Evolutionary conservation across 2,797 vertebrate genomes (phyloP), one percentile per base, ranked within the genome.

Genomic region (Phoxinus dragarum): DNA sequence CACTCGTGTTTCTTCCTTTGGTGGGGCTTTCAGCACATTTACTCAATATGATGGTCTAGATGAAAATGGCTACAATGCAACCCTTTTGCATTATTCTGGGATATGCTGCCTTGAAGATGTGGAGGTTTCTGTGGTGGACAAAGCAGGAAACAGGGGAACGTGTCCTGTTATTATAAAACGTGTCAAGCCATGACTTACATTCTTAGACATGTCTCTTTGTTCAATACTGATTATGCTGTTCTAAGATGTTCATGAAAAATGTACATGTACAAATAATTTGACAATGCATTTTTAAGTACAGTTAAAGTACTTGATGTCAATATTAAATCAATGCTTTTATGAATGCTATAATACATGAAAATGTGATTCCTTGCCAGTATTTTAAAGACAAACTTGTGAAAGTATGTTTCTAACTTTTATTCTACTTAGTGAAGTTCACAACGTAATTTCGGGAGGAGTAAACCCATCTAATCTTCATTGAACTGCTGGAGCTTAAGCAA

Each of bases 31-130:
- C 12, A 74, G 47, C 47, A 11, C 17, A 0, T 16, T 16, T 6
- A 27, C 7, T 34, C 27, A 47, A 47, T 42, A 16, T 59, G 12
- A 7, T 11, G 16, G 52, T 64, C 40, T 1, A n/a, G 83, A 85
- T 76, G 34, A 84, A 77, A 68, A 84, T 52, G 73, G 82, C 34
- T 38, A 67, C 44, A 76, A 77, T 11, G 82, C 66, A n/a, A 44
- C 52, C 6, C 8, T 80, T 56, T 34, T 80, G 52, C 27, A 68
- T 23, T 61, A 61, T 23, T 36, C 36, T 5, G 64, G 49, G 10
- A 79, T 69, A 40, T 85, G 84, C 52, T 85, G 84, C 4, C 14
- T 38, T 21, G 34, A 42, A 16, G 49, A 47, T 49, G 31, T 85
- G 40, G 52, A 49, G 21, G 47, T 80, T 79, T 79, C 84, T 47